These are phyloP conservation scores for Aleiodes alternator DNA, from an alignment of 2,888 invertebrate genomes.

Conservation along the genomic window DNA sequence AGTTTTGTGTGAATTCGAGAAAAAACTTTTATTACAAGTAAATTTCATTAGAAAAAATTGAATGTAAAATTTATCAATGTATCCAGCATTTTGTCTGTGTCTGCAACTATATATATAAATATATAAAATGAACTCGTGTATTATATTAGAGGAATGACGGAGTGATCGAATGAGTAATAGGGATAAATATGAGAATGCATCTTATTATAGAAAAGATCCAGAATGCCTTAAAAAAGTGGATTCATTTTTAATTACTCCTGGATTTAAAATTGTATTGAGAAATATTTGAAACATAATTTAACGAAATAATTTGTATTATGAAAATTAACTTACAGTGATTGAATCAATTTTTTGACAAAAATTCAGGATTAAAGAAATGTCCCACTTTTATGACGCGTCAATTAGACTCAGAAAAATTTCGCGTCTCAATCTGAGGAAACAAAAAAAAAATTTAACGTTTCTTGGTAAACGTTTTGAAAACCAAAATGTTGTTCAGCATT, in stretches of 20 bases:
- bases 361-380: slow-evolving; percentile 34
- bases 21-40: slow-evolving; percentile 44
- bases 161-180: slow-evolving; percentile 9
- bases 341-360: slow-evolving; percentile 3
- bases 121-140: slow-evolving; percentile 45
- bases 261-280: slow-evolving; percentile 15
- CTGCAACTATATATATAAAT: slow-evolving; percentile 58
- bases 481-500: slow-evolving; percentile 74
- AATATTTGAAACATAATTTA: slow-evolving; percentile 37
- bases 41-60: slow-evolving; percentile 40
- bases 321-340: slow-evolving; percentile 44
- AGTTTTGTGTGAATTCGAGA: slow-evolving; percentile 39
- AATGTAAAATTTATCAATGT: slow-evolving; percentile 50
- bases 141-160: slow-evolving; percentile 4
- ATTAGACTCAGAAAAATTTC: too few relatives aligned
- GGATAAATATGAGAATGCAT: slow-evolving; percentile 27
- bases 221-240: slow-evolving; percentile 37
- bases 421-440: neutral
- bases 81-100: slow-evolving; percentile 59
- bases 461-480: slow-evolving; percentile 69
- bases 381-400: slow-evolving; percentile 19
- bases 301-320: neutral
- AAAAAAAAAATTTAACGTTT: slow-evolving; percentile 26
- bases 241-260: slow-evolving; percentile 9
- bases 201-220: slow-evolving; percentile 27